Conservation (phyloP, 2,113 vertebrate species). For the Misgurnus mizolepis region DNA sequence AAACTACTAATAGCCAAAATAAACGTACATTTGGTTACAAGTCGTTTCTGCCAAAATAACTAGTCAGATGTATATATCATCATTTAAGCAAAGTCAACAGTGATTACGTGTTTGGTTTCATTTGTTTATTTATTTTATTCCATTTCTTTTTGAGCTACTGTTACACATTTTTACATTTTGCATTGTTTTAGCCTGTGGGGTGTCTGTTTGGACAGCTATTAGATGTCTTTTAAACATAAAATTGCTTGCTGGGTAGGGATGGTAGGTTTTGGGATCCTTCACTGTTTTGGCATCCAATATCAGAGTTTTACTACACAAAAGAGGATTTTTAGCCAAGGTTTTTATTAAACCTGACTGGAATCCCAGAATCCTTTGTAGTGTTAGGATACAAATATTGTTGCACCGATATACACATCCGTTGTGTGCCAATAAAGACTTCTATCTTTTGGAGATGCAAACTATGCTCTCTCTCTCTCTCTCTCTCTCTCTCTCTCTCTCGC, state of each 20-base stretch:
- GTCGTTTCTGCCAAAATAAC: too few relatives aligned
- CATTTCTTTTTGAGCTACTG: too few relatives aligned
- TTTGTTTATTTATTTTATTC: too few relatives aligned
- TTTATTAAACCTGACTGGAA: background rate
- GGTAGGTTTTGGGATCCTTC: background rate
- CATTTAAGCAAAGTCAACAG: too few relatives aligned
- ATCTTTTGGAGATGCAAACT: background rate
- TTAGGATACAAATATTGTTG: background rate
- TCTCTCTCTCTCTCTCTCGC: background rate
- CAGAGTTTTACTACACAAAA: constrained; percentile 2
- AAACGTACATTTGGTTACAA: too few relatives aligned
- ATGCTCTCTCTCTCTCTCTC: background rate
- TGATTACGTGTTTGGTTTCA: too few relatives aligned
- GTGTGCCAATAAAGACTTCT: background rate
- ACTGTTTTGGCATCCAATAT: background rate
- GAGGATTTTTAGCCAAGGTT: background rate
- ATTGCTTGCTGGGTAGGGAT: background rate
- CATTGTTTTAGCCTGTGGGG: too few relatives aligned
- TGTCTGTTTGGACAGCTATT: too few relatives aligned
- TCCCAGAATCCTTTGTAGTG: background rate
- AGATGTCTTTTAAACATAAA: too few relatives aligned
- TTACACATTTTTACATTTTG: too few relatives aligned
- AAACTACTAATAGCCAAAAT: too few relatives aligned
- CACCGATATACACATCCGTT: background rate
- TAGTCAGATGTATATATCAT: too few relatives aligned